Conservation (phyloP, 2,888 invertebrate genomes). For the Drosophila phalerata region DNA sequence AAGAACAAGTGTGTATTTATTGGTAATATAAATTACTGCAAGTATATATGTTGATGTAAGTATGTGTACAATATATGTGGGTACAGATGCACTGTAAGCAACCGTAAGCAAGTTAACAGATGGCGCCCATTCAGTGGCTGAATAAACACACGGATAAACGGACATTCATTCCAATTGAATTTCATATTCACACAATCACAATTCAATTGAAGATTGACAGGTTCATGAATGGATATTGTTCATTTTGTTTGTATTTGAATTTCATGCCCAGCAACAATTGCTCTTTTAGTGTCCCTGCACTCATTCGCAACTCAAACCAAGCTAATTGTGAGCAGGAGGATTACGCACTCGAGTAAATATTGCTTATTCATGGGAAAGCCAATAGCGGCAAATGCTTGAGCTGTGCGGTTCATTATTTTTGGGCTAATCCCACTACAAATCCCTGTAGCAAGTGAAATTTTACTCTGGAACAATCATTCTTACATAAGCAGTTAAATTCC, state of each 20-base stretch:
- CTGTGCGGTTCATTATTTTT: conserved; percentile 70
- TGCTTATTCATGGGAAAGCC: conserved; percentile 74
- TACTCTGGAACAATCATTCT: conserved; percentile 14
- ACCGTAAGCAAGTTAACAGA: conserved; percentile 66
- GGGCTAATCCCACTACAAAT: conserved; percentile 67
- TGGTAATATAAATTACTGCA: background rate
- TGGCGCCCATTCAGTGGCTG: conserved; percentile 75
- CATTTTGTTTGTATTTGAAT: conserved; percentile 74
- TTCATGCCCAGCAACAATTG: conserved; percentile 69
- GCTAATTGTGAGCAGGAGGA: conserved; percentile 48
- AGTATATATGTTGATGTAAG: conserved; percentile 1
- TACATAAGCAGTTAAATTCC: conserved; percentile 21
- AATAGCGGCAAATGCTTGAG: conserved; percentile 49
- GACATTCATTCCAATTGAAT: conserved; percentile 38
- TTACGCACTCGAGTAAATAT: conserved; percentile 74
- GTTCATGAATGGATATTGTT: conserved; percentile 77
- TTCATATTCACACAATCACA: conserved; percentile 68
- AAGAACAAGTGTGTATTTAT: background rate
- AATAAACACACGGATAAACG: conserved; percentile 67
- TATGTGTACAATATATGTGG: conserved; percentile 5
- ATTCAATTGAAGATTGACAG: conserved; percentile 79
- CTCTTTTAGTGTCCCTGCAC: conserved; percentile 69
- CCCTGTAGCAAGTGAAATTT: conserved; percentile 52
- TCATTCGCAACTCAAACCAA: conserved; percentile 39
- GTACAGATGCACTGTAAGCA: conserved; percentile 29